phyloP scores from a whole-genome alignment of 2,888 invertebrate genomes.

The Eurois occulta region DNA sequence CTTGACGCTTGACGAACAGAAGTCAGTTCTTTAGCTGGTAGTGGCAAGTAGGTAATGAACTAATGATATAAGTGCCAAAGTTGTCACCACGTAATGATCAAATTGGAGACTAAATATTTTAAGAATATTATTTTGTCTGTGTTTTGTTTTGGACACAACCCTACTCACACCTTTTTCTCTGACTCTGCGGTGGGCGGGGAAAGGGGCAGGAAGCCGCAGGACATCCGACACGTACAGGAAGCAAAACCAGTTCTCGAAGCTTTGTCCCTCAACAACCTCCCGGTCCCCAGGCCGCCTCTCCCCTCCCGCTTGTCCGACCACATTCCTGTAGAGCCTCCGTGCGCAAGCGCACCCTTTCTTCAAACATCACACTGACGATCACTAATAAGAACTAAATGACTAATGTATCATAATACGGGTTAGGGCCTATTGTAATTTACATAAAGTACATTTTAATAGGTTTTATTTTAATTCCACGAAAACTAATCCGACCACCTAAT shows the following conservation, averaged over 20 bases:
- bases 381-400: slow-evolving; percentile 61
- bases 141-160: slow-evolving; percentile 71
- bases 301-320: slow-evolving; percentile 80
- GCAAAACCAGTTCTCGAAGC: slow-evolving; percentile 89
- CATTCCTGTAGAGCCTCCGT: slow-evolving; percentile 86
- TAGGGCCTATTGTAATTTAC: slow-evolving; percentile 1
- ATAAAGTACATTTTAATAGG: slow-evolving; percentile 16
- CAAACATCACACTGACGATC: slow-evolving; percentile 71
- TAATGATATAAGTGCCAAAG: neutral
- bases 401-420: slow-evolving; percentile 33
- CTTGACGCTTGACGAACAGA: neutral
- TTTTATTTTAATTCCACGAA: slow-evolving; percentile 37
- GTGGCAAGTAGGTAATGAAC: neutral
- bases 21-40: neutral
- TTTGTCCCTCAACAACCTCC: slow-evolving; percentile 87
- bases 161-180: slow-evolving; percentile 77
- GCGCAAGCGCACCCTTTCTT: slow-evolving; percentile 83
- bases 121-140: slow-evolving; percentile 17
- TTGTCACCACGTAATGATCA: neutral
- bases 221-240: slow-evolving; percentile 91
- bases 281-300: slow-evolving; percentile 74
- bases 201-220: slow-evolving; percentile 90
- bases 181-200: slow-evolving; percentile 76
- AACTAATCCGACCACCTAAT: slow-evolving; percentile 18
- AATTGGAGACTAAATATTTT: slow-evolving; percentile 8